Percentiles rank a stretch among this genome's conserved stretches.
phyloP scores from a whole-genome alignment of 2,888 invertebrate genomes.

The Clistopyga incitator region DNA sequence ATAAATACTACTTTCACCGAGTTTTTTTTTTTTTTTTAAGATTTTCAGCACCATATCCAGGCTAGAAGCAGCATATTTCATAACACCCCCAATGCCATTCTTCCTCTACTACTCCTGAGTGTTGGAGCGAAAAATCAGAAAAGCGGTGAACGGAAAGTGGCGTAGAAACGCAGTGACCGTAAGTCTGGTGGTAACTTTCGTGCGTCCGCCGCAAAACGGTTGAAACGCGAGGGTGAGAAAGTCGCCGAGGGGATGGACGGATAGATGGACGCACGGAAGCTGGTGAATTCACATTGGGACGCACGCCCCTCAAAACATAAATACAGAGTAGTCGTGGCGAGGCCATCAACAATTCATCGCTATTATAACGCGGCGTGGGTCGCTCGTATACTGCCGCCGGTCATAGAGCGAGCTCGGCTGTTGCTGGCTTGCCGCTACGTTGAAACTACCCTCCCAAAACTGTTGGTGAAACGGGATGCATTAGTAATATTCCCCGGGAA shows the following conservation, averaged over 20 bases:
- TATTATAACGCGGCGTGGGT: constrained; percentile 74
- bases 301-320: constrained; percentile 73
- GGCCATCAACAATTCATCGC: constrained; percentile 79
- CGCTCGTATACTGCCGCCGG: neutral
- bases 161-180: neutral
- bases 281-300: constrained; percentile 22
- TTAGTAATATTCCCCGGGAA: neutral
- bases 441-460: constrained; percentile 22
- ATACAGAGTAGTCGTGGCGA: constrained; percentile 75
- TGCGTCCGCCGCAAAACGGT: neutral
- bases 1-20: too few species aligned
- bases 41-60: neutral
- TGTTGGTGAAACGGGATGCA: neutral
- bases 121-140: neutral
- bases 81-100: neutral
- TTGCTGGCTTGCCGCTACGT: neutral
- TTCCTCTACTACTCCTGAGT: neutral
- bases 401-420: constrained; percentile 40
- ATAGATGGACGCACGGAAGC: neutral
- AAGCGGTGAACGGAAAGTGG: neutral
- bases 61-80: neutral
- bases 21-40: too few species aligned
- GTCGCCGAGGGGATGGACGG: neutral
- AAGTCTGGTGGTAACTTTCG: neutral
- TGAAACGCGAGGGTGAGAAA: constrained; percentile 21